A percentile compares a stretch with the other conserved stretches of the same genome.
phyloP scores from a whole-genome alignment of 2,888 invertebrate genomes.

The Mactromeris polynyma region DNA sequence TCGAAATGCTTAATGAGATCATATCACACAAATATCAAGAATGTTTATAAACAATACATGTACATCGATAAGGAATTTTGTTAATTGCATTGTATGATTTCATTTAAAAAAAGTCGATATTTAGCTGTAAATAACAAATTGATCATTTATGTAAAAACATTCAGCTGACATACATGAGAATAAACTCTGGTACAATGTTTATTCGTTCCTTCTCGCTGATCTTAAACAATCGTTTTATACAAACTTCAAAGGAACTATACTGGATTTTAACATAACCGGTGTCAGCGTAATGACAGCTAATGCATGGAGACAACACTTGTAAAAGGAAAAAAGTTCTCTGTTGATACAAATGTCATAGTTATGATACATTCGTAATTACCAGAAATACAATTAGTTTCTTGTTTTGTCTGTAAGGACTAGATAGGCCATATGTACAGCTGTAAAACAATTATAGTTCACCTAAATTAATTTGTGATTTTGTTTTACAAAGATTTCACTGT shows the following conservation, averaged over 20 bases:
- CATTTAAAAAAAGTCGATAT: background rate
- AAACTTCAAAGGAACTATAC: constrained; percentile 1
- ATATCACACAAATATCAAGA: too few relatives aligned
- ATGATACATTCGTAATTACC: background rate
- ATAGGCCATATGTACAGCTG: background rate
- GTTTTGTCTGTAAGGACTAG: background rate
- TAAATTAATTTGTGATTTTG: background rate
- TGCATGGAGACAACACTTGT: constrained; percentile 10
- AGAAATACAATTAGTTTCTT: constrained; percentile 10
- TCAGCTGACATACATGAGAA: background rate
- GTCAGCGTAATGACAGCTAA: background rate
- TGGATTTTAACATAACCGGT: constrained; percentile 12
- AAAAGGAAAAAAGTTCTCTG: background rate
- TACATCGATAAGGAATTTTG: too few relatives aligned
- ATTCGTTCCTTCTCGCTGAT: background rate
- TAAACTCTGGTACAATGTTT: background rate
- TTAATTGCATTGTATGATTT: background rate
- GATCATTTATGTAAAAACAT: background rate
- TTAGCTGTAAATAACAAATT: background rate
- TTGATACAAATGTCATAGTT: constrained; percentile 6
- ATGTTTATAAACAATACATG: too few relatives aligned
- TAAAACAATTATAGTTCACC: background rate
- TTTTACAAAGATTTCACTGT: background rate
- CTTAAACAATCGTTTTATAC: constrained; percentile 10
- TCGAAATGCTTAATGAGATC: too few relatives aligned